These are phyloP conservation scores for Drosophila azteca DNA, from an alignment of 1,140 invertebrate species.

Conservation along the genomic window DNA sequence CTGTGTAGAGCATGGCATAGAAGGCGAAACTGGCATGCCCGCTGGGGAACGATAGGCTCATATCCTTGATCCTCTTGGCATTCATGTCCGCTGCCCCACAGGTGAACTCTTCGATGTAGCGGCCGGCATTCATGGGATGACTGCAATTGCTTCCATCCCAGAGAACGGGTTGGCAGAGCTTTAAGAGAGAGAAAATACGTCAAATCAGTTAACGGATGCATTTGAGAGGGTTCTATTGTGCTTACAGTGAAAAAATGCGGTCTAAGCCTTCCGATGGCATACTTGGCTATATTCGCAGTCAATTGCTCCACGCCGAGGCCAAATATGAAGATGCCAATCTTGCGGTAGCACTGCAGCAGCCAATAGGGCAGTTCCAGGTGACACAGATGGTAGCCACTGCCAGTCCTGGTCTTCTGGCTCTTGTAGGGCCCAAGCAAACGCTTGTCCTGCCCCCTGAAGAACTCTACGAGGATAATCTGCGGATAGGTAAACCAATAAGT, in stretches of 20 bases:
- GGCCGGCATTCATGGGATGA: slow-evolving; percentile 85
- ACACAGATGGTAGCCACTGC: slow-evolving; percentile 82
- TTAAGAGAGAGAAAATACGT: neutral
- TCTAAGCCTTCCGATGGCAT: slow-evolving; percentile 93
- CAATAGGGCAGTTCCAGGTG: slow-evolving; percentile 88
- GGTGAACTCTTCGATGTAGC: slow-evolving; percentile 87
- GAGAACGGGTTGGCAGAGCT: slow-evolving; percentile 88
- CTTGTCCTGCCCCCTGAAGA: slow-evolving; percentile 64
- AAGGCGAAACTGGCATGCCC: slow-evolving; percentile 92
- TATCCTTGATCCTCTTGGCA: slow-evolving; percentile 87
- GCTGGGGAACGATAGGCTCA: slow-evolving; percentile 92
- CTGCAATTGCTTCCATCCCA: slow-evolving; percentile 84
- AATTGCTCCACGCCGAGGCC: slow-evolving; percentile 92
- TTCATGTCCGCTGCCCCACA: slow-evolving; percentile 86
- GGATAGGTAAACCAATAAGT: neutral
- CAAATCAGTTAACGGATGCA: neutral
- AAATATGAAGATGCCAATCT: slow-evolving; percentile 92
- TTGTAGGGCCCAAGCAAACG: slow-evolving; percentile 18
- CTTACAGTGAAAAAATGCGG: slow-evolving; percentile 94
- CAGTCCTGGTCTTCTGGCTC: slow-evolving; percentile 8
- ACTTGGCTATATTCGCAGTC: slow-evolving; percentile 95
- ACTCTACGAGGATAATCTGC: slow-evolving; percentile 72
- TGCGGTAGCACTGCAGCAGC: slow-evolving; percentile 88
- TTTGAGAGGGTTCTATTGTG: neutral
- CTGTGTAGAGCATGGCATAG: slow-evolving; percentile 91